Conservation (phyloP, 2,888 invertebrate species). For the Andrena trimmerana region DNA sequence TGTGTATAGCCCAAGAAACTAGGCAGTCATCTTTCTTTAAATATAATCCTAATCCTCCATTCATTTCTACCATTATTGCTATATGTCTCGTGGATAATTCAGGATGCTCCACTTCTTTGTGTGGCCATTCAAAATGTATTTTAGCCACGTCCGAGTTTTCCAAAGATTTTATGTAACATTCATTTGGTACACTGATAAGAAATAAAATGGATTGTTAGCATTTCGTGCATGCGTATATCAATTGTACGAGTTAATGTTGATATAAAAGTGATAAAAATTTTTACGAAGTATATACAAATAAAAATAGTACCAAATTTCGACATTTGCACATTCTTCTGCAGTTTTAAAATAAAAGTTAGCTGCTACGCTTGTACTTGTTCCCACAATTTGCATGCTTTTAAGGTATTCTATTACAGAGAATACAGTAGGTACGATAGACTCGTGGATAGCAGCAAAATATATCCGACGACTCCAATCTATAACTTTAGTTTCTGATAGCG, state of each 20-base stretch:
- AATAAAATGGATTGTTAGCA: neutral
- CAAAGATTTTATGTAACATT: slow-evolving; percentile 79
- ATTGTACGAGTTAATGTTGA: neutral
- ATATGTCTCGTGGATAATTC: slow-evolving; percentile 70
- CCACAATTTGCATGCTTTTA: slow-evolving; percentile 11
- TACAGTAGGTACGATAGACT: slow-evolving; percentile 65
- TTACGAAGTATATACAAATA: neutral
- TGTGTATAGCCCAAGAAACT: slow-evolving; percentile 82
- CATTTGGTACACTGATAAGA: slow-evolving; percentile 76
- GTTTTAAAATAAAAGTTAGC: slow-evolving; percentile 59
- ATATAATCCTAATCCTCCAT: slow-evolving; percentile 82
- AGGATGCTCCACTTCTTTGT: slow-evolving; percentile 76
- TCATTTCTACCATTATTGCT: slow-evolving; percentile 77
- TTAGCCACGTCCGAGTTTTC: slow-evolving; percentile 73
- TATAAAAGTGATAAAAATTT: neutral
- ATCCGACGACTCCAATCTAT: slow-evolving; percentile 75
- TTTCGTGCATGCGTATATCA: neutral
- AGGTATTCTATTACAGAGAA: slow-evolving; percentile 58
- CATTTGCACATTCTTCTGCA: slow-evolving; percentile 54
- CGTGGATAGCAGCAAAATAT: slow-evolving; percentile 72
- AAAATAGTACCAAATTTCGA: slow-evolving; percentile 39
- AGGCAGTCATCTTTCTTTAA: slow-evolving; percentile 79
- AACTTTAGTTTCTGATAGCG: slow-evolving; percentile 72
- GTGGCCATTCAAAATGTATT: slow-evolving; percentile 82
- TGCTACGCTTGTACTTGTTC: neutral